Percentiles rank a stretch among this genome's conserved stretches.
phyloP scores from a whole-genome alignment of 2,113 vertebrate genomes.

The Ifrita kowaldi region DNA sequence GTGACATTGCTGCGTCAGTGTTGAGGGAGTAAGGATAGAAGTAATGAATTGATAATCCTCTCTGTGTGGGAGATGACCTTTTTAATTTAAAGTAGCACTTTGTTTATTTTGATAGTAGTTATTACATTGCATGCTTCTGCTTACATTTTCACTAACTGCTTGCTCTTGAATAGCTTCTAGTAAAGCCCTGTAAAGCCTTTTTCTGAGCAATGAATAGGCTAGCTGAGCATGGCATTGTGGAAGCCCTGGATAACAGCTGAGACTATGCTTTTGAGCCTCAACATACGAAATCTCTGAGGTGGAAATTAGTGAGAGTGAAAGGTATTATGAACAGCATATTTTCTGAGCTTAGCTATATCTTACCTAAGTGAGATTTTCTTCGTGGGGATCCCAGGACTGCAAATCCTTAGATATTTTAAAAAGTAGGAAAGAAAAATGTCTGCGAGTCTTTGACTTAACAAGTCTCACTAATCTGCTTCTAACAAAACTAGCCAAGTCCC shows the following conservation, averaged over 20 bases:
- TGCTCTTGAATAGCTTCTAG: conserved; percentile 27
- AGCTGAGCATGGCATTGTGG: not conserved
- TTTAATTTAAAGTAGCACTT: not conserved
- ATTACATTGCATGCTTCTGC: not conserved
- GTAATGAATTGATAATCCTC: not conserved
- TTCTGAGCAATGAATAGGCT: not conserved
- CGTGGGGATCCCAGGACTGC: not conserved
- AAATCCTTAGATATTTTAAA: not conserved
- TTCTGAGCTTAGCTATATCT: not conserved
- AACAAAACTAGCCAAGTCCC: not conserved
- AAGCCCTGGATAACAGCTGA: not conserved
- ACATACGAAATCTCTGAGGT: conserved; percentile 38
- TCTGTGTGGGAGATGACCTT: not conserved
- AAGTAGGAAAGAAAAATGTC: not conserved
- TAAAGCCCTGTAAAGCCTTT: conserved; percentile 10
- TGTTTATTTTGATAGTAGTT: conserved; percentile 1
- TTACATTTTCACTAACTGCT: conserved; percentile 31
- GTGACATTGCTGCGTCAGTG: not conserved
- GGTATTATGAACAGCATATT: conserved; percentile 13
- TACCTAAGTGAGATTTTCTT: conserved; percentile 6
- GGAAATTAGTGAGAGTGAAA: conserved; percentile 47
- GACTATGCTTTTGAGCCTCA: not conserved
- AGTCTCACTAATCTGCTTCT: not conserved
- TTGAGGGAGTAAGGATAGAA: not conserved
- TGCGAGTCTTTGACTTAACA: not conserved